These are phyloP conservation scores for Aphaenogaster floridana DNA, from an alignment of 1,140 invertebrate genomes.

Conservation along the genomic window DNA sequence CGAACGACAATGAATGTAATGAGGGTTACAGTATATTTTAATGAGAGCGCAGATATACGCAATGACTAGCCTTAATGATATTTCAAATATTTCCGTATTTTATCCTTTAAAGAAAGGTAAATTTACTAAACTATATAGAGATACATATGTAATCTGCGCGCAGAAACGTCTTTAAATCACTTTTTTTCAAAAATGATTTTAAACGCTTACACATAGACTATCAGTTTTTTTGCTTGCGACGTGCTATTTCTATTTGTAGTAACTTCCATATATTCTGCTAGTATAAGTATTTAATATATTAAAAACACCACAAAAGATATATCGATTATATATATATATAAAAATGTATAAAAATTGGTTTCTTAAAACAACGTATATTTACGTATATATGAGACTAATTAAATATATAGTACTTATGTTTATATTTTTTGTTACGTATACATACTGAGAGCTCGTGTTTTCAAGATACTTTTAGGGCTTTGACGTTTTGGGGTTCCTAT, in stretches of 20 bases:
- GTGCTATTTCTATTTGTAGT: constrained; percentile 3
- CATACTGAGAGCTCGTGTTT: constrained; percentile 70
- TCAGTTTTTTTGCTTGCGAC: constrained; percentile 19
- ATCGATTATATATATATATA: constrained; percentile 50
- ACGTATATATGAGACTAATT: constrained; percentile 27
- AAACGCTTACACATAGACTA: constrained; percentile 19
- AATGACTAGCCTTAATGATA: constrained; percentile 49
- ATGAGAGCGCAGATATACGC: constrained; percentile 16
- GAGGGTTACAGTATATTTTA: constrained; percentile 12
- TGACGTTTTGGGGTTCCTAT: constrained; percentile 82
- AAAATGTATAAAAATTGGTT: constrained; percentile 55
- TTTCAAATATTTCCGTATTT: constrained; percentile 11
- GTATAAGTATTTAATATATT: constrained; percentile 33
- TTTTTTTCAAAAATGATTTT: not conserved
- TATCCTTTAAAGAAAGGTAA: not conserved
- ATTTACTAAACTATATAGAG: constrained; percentile 11
- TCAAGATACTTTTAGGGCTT: constrained; percentile 81
- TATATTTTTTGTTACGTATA: constrained; percentile 48
- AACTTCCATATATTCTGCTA: not conserved
- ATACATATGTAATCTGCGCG: not conserved
- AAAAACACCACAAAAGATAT: constrained; percentile 37
- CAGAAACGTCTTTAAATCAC: not conserved
- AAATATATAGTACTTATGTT: constrained; percentile 14
- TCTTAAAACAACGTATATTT: constrained; percentile 25
- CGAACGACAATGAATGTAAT: constrained; percentile 11